Evolutionary conservation across 2,113 vertebrate species (phyloP), one percentile per base, ranked within the genome.

Genomic region (Porphyrio hochstetteri): DNA sequence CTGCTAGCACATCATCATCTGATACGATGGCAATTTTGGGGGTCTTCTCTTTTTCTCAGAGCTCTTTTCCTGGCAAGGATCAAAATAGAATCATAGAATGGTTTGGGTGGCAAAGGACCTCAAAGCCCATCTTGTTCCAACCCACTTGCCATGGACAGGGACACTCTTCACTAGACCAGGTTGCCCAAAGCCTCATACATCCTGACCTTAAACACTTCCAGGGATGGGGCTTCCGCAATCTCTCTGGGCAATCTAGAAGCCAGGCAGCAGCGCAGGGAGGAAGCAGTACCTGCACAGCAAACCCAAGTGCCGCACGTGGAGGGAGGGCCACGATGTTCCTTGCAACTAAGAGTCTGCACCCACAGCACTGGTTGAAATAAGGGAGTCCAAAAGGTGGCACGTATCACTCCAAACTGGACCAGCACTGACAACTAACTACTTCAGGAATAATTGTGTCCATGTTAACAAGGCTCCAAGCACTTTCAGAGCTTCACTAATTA

Each of bases 311-410:
- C 42, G 31, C 21, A 44, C 8, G 4, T 31, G 12, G 19, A 61
- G 18, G 7, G 10, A 46, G 44, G 44, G 44, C 29, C 75, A 50
- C 0, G 0, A 11, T 3, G 8, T 7, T 11, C 13, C 36, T 10
- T 24, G 15, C 7, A 46, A 36, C 36, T 59, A 8, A 59, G 31
- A 36, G 16, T 25, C 48, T 52, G 57, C n/a, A 64, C 46, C 11
- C 11, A 16, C 56, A 67, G 60, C 0, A 0, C 46, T 65, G 36
- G 21, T 7, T 80, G 63, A 72, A 68, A 63, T 24, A n/a, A 60
- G 16, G 24, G 21, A 3, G 1, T 86, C 57, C 56, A 81, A 50
- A 64, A 56, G 19, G 46, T 75, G 35, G n/a, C 69, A 36, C 72
- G 21, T 83, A 27, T 33, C 36, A 63, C 67, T 80, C 25, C 72